Base-by-base conservation (phyloP, 1,140 invertebrate genomes). In the Aphaenogaster ashmeadi region DNA sequence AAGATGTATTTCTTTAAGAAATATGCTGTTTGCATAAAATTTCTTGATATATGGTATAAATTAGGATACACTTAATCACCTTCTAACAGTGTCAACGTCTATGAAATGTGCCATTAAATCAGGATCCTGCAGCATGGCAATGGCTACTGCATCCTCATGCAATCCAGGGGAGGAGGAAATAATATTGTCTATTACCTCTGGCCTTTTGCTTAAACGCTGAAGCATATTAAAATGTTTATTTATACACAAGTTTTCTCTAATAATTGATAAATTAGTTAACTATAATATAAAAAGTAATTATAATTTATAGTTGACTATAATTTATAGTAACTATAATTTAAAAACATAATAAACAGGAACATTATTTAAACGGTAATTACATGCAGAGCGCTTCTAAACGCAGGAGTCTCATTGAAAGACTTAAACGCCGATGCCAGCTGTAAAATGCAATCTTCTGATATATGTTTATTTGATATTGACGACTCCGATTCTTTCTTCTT, bases 51-150 rank as follows among this genome's bases (percentile, higher is more conserved):
- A 13, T 15, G 2, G 6, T 69, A 18, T 7, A 41, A 27, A 27
- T 80, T 80, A 67, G 9, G 3, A 54, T 58, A 72, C 33, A 44
- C 8, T 67, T 36, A 52, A 66, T 79, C 93, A 96, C 96, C 94
- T 95, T 92, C 93, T 94, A 0, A 97, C 94, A 44, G 95, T 96
- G 33, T 96, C 94, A 47, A 93, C 78, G 91, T 97, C 95, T 18
- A 94, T 95, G 67, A 97, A 94, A 87, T 96, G 95, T 15, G 95
- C 92, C 90, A 97, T 94, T 72, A 97, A 91, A 90, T 96, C 96
- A 41, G 96, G 95, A 93, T 97, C 96, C 88, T 96, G 96, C n/a
- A 97, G 92, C 80, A 97, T 95, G 3, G 96, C 95, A 66, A 96
- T 94, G 13, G 96, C 96, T 58, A 96, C 95, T 36, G 96, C 94